A percentile compares a stretch with the other conserved stretches of the same genome.
Evolutionary conservation across 64 coral and sea anemone species (phyloP).

Genomic region (Dendronephthya gigantea): DNA sequence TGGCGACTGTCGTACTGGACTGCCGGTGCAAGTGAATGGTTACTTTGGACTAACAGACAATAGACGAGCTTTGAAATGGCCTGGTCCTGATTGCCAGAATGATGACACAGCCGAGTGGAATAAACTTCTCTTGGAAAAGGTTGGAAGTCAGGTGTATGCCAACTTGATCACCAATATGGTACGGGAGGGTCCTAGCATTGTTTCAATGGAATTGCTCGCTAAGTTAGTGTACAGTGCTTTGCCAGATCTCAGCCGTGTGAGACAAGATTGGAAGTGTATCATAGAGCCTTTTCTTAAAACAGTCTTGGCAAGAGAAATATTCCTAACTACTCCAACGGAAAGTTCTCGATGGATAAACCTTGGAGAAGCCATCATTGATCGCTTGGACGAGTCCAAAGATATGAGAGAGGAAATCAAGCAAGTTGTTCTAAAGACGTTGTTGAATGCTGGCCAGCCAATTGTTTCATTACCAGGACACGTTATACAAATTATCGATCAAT

Average conservation of each 20-base stretch:
- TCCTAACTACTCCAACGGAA: slow-evolving; percentile 29
- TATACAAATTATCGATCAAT: neutral
- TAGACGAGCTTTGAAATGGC: slow-evolving; percentile 67
- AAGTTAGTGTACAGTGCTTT: slow-evolving; percentile 38
- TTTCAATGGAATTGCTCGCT: neutral
- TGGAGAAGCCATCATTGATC: slow-evolving; percentile 38
- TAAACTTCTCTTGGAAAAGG: slow-evolving; percentile 34
- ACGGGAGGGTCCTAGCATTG: neutral
- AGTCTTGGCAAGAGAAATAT: slow-evolving; percentile 8
- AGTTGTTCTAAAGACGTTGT: slow-evolving; percentile 3
- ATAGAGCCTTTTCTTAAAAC: slow-evolving; percentile 26
- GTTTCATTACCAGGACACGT: slow-evolving; percentile 51
- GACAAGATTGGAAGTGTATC: slow-evolving; percentile 51
- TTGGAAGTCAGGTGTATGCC: slow-evolving; percentile 51
- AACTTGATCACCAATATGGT: slow-evolving; percentile 36
- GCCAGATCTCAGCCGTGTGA: slow-evolving; percentile 39
- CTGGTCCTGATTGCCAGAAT: slow-evolving; percentile 66
- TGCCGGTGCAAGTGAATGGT: slow-evolving; percentile 81
- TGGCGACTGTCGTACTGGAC: slow-evolving; percentile 55
- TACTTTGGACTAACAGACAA: slow-evolving; percentile 85
- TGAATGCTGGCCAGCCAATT: slow-evolving; percentile 21
- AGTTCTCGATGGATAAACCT: slow-evolving; percentile 46
- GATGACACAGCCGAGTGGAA: slow-evolving; percentile 83
- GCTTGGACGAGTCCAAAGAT: slow-evolving; percentile 7
- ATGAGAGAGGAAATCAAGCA: slow-evolving; percentile 11